Conservation (phyloP, 2,797 vertebrate species). For the Brachyalestes nurse region DNA sequence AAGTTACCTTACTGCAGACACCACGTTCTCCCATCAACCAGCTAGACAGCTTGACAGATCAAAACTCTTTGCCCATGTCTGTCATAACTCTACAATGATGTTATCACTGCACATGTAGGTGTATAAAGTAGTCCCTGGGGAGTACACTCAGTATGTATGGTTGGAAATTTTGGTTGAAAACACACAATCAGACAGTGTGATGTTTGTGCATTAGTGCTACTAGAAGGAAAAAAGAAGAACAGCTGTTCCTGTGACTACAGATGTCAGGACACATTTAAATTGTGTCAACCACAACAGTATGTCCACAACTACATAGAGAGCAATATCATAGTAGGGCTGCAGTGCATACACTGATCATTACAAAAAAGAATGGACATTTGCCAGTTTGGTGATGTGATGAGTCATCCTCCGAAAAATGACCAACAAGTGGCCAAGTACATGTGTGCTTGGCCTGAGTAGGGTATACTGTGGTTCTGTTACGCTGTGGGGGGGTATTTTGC, state of each 20-base stretch:
- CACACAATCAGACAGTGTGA: background rate
- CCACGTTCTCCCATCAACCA: no score
- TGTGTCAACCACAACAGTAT: background rate
- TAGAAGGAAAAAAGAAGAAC: background rate
- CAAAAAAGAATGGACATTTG: background rate
- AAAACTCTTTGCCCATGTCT: no score
- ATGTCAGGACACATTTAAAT: background rate
- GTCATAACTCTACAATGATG: no score
- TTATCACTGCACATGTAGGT: no score
- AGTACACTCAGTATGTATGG: no score
- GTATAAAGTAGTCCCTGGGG: no score
- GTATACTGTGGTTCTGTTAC: background rate
- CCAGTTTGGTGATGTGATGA: background rate
- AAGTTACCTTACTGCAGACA: no score
- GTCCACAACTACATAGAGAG: background rate
- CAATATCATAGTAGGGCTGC: background rate
- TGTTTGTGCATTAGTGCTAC: background rate
- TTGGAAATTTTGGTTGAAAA: no score
- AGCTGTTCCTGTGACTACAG: background rate
- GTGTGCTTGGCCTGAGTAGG: background rate
- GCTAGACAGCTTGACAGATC: no score
- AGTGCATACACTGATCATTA: background rate
- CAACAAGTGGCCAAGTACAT: background rate
- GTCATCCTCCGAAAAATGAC: background rate
- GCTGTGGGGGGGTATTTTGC: no score